These are phyloP conservation scores for Leptopilina syphax DNA, from an alignment of 2,888 invertebrate species.

Conservation along the genomic window DNA sequence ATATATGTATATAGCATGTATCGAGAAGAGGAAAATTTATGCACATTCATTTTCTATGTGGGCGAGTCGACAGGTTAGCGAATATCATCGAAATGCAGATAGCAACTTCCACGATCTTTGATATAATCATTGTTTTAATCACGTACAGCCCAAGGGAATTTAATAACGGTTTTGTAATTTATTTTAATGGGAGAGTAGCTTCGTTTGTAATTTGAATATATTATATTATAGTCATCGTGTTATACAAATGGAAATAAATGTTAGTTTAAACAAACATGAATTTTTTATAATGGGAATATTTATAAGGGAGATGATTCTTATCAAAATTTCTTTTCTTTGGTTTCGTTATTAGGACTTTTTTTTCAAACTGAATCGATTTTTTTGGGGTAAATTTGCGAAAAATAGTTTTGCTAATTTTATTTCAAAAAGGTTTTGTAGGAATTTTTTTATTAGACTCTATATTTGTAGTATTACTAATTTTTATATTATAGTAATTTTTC, in stretches of 20 bases:
- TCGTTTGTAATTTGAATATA: conserved; percentile 10
- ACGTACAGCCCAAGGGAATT: conserved; percentile 19
- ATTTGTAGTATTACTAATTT: too few species aligned
- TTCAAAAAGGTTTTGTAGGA: too few species aligned
- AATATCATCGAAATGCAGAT: conserved; percentile 31
- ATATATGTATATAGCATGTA: background rate
- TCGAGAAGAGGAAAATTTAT: conserved; percentile 23
- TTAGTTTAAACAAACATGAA: background rate
- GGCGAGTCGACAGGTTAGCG: conserved; percentile 37
- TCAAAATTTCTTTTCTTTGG: too few species aligned
- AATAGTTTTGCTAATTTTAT: too few species aligned
- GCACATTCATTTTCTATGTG: conserved; percentile 33
- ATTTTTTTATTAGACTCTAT: too few species aligned
- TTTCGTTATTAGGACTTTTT: too few species aligned
- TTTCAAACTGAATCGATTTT: too few species aligned
- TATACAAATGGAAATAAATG: background rate
- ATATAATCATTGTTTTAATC: conserved; percentile 35
- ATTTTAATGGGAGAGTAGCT: conserved; percentile 21
- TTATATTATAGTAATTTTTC: too few species aligned
- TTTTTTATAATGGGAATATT: too few species aligned
- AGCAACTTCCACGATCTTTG: conserved; percentile 29
- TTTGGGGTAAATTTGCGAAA: too few species aligned
- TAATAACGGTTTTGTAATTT: conserved; percentile 32
- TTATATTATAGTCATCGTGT: conserved; percentile 8
- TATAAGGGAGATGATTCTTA: too few species aligned